Percentiles rank a stretch among this genome's conserved stretches.
phyloP scores from a whole-genome alignment of 2,888 invertebrate species.

The Adelognathus sp. region DNA sequence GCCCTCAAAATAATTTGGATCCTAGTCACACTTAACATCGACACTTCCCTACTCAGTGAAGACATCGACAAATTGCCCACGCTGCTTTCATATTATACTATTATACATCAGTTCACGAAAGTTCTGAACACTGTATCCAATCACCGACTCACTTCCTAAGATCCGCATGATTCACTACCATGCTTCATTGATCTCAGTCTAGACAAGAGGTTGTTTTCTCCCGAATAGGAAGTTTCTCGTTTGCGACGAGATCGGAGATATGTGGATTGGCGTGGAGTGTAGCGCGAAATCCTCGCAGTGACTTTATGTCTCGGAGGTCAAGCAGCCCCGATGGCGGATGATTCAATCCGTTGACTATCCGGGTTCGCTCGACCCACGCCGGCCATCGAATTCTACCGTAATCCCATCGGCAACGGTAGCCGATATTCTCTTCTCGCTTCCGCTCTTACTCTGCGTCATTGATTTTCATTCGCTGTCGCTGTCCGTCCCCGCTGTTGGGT shows the following conservation, averaged over 20 bases:
- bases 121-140: not conserved
- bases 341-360: constrained; percentile 74
- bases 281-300: constrained; percentile 13
- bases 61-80: not conserved
- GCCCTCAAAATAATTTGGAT: constrained; percentile 69
- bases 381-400: constrained; percentile 66
- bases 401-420: constrained; percentile 55
- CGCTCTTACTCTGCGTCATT: constrained; percentile 31
- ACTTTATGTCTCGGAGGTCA: constrained; percentile 48
- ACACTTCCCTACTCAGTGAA: not conserved
- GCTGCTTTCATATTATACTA: not conserved
- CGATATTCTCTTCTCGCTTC: constrained; percentile 28
- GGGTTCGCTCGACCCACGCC: constrained; percentile 57
- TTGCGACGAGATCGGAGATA: not conserved
- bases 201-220: constrained; percentile 11
- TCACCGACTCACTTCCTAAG: not conserved
- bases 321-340: constrained; percentile 51
- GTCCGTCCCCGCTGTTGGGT: constrained; percentile 42
- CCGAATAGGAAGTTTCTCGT: not conserved
- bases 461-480: constrained; percentile 34
- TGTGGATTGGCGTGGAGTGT: not conserved
- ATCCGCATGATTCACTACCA: not conserved
- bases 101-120: not conserved
- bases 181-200: not conserved
- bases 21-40: constrained; percentile 2